These are phyloP conservation scores for Leptosomus discolor DNA, from an alignment of 2,113 vertebrate species.

Conservation along the genomic window DNA sequence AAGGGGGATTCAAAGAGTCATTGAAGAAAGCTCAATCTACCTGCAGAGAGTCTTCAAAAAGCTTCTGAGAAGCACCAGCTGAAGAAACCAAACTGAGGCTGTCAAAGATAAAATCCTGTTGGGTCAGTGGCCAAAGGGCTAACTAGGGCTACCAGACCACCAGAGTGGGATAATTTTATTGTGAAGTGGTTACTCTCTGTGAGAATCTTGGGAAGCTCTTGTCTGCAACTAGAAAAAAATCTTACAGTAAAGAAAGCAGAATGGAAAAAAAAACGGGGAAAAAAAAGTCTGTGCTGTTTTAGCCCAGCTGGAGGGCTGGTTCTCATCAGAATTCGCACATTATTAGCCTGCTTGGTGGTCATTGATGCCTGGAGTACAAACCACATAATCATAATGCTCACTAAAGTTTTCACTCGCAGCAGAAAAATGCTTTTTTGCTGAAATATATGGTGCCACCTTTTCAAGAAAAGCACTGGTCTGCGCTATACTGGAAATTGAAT, in stretches of 20 bases:
- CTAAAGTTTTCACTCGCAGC: conserved; percentile 44
- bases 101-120: neutral
- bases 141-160: neutral
- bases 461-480: conserved; percentile 32
- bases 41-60: neutral
- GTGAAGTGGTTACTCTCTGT: neutral
- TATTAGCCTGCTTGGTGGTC: conserved; percentile 6
- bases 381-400: conserved; percentile 42
- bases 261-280: neutral
- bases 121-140: neutral
- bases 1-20: neutral
- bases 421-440: neutral
- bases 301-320: conserved; percentile 9
- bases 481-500: conserved; percentile 49
- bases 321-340: neutral
- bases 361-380: conserved; percentile 38
- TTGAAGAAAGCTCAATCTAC: neutral
- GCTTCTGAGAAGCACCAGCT: neutral
- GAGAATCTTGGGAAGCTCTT: neutral
- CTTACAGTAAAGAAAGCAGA: neutral
- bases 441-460: conserved; percentile 43
- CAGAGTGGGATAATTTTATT: neutral
- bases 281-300: neutral
- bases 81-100: neutral
- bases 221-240: neutral